These are phyloP conservation scores for Stenchaetothrips biformis DNA, from an alignment of 2,888 invertebrate genomes.

Conservation along the genomic window DNA sequence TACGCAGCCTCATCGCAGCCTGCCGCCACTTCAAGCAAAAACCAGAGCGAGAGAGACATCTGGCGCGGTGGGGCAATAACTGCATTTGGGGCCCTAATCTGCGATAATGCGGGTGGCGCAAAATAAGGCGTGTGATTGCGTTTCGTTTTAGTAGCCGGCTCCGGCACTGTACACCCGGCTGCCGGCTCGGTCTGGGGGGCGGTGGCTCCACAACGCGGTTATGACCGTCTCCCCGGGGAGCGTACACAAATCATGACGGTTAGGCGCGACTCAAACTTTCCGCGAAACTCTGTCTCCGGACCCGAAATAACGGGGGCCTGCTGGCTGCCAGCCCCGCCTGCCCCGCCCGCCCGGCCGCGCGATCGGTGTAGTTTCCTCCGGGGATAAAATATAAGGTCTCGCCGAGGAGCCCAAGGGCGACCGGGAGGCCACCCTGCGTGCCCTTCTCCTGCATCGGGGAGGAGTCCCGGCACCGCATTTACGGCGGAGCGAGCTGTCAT, in stretches of 20 bases:
- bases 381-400: too few species aligned
- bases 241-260: constrained; percentile 15
- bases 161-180: background rate
- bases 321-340: background rate
- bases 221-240: background rate
- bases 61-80: background rate
- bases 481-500: too few species aligned
- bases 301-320: background rate
- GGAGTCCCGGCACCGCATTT: too few species aligned
- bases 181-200: background rate
- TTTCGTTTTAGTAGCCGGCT: background rate
- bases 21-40: background rate
- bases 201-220: background rate
- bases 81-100: background rate
- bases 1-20: too few species aligned
- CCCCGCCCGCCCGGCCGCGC: too few species aligned
- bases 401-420: too few species aligned
- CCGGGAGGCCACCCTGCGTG: too few species aligned
- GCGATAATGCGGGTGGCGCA: background rate
- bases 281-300: background rate
- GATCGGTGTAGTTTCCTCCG: too few species aligned
- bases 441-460: too few species aligned
- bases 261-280: constrained; percentile 1
- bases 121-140: constrained; percentile 10
- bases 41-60: too few species aligned